Conservation (phyloP, 30 jellyfish, hydroid and myxozoan genomes). For the Cassiopea andromeda region DNA sequence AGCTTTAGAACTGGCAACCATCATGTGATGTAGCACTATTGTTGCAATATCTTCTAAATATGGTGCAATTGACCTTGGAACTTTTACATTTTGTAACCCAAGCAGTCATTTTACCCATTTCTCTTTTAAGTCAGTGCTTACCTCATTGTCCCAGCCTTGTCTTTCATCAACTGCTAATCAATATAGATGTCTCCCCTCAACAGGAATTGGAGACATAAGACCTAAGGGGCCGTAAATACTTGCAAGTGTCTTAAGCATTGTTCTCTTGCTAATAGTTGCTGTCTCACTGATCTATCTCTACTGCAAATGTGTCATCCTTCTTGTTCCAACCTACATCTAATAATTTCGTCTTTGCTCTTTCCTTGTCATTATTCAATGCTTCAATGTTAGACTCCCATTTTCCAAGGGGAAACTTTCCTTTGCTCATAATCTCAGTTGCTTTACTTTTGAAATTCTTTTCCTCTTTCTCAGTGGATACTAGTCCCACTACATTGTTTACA, state of each 20-base stretch:
- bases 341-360: slow-evolving; percentile 33
- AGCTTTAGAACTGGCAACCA: slow-evolving; percentile 60
- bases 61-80: slow-evolving; percentile 57
- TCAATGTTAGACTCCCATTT: slow-evolving; percentile 46
- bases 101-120: slow-evolving; percentile 39
- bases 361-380: slow-evolving; percentile 20
- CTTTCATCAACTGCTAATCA: slow-evolving; percentile 66
- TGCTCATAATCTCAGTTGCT: slow-evolving; percentile 28
- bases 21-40: slow-evolving; percentile 42
- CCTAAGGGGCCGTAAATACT: slow-evolving; percentile 45
- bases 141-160: slow-evolving; percentile 39
- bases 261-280: slow-evolving; percentile 23
- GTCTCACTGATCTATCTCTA: slow-evolving; percentile 12
- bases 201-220: slow-evolving; percentile 33
- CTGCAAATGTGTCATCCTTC: slow-evolving; percentile 32
- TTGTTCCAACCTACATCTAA: slow-evolving; percentile 51
- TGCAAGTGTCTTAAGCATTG: slow-evolving; percentile 33
- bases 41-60: slow-evolving; percentile 33
- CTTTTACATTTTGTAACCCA: slow-evolving; percentile 6
- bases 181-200: slow-evolving; percentile 48
- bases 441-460: slow-evolving; percentile 10
- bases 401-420: slow-evolving; percentile 57
- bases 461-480: slow-evolving; percentile 14
- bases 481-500: slow-evolving; percentile 32
- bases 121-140: slow-evolving; percentile 26